Evolutionary conservation across 2,888 invertebrate genomes (phyloP).

Genomic region (Drosophila prostipennis): DNA sequence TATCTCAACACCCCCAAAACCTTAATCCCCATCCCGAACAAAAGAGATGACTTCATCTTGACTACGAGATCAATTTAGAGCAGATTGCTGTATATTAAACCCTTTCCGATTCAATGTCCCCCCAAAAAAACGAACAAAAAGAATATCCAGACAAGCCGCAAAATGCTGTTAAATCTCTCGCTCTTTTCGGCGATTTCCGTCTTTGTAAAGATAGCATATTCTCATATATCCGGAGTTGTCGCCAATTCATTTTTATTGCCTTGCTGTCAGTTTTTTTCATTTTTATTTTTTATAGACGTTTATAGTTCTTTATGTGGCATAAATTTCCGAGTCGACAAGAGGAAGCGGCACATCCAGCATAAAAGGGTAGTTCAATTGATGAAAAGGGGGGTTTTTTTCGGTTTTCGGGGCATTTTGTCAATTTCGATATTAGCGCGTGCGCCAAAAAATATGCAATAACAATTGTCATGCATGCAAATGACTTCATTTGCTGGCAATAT

Average conservation of each 20-base stretch:
- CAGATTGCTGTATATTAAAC: constrained; percentile 13
- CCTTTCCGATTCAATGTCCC: constrained; percentile 16
- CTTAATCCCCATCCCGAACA: neutral
- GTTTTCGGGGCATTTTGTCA: constrained; percentile 61
- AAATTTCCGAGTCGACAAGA: constrained; percentile 27
- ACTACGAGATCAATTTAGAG: constrained; percentile 24
- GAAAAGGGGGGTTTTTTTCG: neutral
- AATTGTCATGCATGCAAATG: constrained; percentile 83
- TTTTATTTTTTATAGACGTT: constrained; percentile 72
- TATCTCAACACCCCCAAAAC: neutral
- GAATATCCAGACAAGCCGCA: constrained; percentile 37
- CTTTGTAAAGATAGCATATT: constrained; percentile 66
- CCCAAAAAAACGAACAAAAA: neutral
- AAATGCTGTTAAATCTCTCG: constrained; percentile 44
- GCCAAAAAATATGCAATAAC: constrained; percentile 74
- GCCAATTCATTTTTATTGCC: constrained; percentile 77
- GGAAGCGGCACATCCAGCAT: constrained; percentile 17
- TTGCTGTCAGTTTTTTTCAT: constrained; percentile 8
- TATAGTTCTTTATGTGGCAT: constrained; percentile 73
- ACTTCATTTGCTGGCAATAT: constrained; percentile 71
- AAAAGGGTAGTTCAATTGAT: constrained; percentile 62
- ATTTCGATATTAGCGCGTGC: constrained; percentile 75
- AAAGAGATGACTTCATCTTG: constrained; percentile 23
- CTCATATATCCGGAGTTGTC: constrained; percentile 74
- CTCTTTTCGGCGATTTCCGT: constrained; percentile 28